Conservation (phyloP, 2,113 vertebrate genomes). For the Indicator indicator region DNA sequence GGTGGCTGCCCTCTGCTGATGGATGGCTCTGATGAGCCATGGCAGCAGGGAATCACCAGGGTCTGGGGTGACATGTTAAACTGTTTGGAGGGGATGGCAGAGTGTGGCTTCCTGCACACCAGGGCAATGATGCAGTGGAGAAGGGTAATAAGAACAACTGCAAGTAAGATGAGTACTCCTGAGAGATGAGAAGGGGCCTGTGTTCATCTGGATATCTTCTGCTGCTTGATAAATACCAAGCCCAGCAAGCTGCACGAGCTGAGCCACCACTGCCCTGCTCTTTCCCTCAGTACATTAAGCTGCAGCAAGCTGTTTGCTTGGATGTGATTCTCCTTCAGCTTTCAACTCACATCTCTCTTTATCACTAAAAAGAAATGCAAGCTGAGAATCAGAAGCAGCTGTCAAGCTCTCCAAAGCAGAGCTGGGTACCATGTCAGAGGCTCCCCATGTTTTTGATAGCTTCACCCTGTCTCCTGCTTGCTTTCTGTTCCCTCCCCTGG, state of each 20-base stretch:
- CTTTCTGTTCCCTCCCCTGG: background rate
- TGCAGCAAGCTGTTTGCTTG: background rate
- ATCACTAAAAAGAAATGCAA: background rate
- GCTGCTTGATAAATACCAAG: background rate
- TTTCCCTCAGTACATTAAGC: background rate
- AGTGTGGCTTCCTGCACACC: background rate
- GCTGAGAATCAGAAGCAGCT: background rate
- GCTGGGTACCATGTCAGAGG: background rate
- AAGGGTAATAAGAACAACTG: slow-evolving; percentile 8
- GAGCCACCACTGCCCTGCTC: background rate
- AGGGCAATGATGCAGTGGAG: background rate
- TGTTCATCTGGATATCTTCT: background rate
- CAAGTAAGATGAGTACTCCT: background rate
- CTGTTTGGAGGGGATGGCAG: background rate
- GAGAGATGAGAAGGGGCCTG: background rate
- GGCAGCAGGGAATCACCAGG: background rate
- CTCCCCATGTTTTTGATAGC: background rate
- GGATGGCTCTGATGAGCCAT: background rate
- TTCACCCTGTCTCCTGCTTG: background rate
- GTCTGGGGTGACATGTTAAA: background rate
- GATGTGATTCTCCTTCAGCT: background rate
- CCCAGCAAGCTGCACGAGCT: background rate
- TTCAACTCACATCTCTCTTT: background rate
- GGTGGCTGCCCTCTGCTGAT: background rate
- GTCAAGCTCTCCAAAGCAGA: background rate